These are phyloP conservation scores for Drosophila mayaguana DNA, from an alignment of 2,888 invertebrate species.

Conservation along the genomic window DNA sequence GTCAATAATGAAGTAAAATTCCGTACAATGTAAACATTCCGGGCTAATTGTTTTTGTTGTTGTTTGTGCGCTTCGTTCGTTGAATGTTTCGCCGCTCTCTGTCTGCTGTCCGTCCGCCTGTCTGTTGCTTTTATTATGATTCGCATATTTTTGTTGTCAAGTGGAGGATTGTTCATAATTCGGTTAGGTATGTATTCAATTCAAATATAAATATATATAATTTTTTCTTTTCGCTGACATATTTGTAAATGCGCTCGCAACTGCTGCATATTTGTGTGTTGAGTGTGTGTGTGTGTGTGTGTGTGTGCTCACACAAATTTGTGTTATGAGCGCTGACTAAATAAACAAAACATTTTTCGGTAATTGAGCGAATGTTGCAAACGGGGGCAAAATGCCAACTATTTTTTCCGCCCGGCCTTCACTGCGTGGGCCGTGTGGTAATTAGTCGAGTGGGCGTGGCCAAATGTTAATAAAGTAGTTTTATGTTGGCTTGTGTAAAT, in stretches of 20 bases:
- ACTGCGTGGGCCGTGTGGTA: conserved; percentile 19
- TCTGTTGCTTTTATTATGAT: conserved; percentile 47
- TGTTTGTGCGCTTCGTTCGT: conserved; percentile 5
- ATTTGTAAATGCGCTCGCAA: conserved; percentile 47
- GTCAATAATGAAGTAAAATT: conserved; percentile 75
- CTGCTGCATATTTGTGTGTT: conserved; percentile 55
- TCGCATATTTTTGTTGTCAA: conserved; percentile 69
- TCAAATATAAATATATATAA: neutral
- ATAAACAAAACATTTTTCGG: conserved; percentile 59
- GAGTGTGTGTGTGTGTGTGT: conserved; percentile 51
- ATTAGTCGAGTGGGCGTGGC: conserved; percentile 52
- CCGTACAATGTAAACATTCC: conserved; percentile 56
- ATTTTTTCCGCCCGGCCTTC: neutral
- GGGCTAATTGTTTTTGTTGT: conserved; percentile 59
- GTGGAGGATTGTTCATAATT: conserved; percentile 47
- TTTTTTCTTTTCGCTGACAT: conserved; percentile 6
- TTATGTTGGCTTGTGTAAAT: conserved; percentile 47
- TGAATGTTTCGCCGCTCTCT: conserved; percentile 7
- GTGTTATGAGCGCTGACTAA: conserved; percentile 70
- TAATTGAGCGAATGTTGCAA: conserved; percentile 40
- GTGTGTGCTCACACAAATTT: conserved; percentile 71
- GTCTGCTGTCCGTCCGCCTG: neutral
- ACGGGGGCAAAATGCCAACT: neutral
- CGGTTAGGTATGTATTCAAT: conserved; percentile 25
- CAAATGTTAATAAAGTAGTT: conserved; percentile 57